Evolutionary conservation across 1,140 invertebrate species (phyloP).

Genomic region (Drosophila pallidifrons): DNA sequence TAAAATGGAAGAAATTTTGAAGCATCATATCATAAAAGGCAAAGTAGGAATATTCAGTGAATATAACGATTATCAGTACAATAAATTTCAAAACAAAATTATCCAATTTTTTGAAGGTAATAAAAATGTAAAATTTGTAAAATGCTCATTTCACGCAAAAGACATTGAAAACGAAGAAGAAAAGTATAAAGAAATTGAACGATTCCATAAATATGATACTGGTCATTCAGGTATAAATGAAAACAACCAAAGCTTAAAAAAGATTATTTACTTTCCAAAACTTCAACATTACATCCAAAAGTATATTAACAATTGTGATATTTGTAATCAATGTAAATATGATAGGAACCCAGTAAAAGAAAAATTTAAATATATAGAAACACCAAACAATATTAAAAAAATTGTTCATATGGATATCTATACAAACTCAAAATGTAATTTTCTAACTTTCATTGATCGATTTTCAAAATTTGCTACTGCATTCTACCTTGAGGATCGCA

Average conservation of each 20-base stretch:
- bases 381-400: conserved; percentile 38
- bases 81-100: conserved; percentile 29
- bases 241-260: conserved; percentile 42
- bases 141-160: conserved; percentile 26
- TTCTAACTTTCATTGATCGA: conserved; percentile 35
- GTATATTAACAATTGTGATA: conserved; percentile 49
- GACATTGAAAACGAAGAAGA: conserved; percentile 27
- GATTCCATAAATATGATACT: conserved; percentile 13
- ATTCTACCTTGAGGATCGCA: conserved; percentile 27
- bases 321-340: conserved; percentile 44
- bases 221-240: conserved; percentile 33
- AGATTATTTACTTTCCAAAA: conserved; percentile 35
- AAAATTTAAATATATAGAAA: conserved; percentile 32
- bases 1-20: conserved; percentile 27
- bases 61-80: conserved; percentile 28
- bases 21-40: conserved; percentile 21
- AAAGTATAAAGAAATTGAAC: conserved; percentile 17
- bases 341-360: conserved; percentile 41
- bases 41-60: conserved; percentile 28
- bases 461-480: conserved; percentile 34
- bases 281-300: conserved; percentile 42
- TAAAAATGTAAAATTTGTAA: conserved; percentile 42
- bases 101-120: conserved; percentile 28
- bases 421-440: conserved; percentile 27
- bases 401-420: conserved; percentile 44